Percentiles rank a stretch among this genome's conserved stretches.
These are phyloP conservation scores for Phacellophora camtschatica DNA, from an alignment of 30 jellyfish, hydroid and myxozoan species.

Conservation along the genomic window DNA sequence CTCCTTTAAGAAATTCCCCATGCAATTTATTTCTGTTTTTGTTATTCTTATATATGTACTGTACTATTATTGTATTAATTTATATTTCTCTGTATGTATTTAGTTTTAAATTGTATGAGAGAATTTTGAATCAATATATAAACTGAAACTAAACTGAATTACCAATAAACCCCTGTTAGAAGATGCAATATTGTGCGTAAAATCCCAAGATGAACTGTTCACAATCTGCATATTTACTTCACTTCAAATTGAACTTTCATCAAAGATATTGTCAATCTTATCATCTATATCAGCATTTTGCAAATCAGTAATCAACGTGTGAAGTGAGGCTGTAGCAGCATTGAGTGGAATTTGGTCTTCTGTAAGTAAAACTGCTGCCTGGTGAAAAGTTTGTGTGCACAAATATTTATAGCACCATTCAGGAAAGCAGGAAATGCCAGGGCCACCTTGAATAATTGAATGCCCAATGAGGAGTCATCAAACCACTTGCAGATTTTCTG, in stretches of 20 bases:
- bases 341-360: background rate
- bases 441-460: background rate
- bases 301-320: background rate
- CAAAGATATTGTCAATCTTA: background rate
- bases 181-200: background rate
- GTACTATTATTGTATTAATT: no score
- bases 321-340: background rate
- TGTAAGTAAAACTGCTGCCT: background rate
- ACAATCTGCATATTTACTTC: background rate
- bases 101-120: no score
- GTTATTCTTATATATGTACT: no score
- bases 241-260: background rate
- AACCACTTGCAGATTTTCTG: background rate
- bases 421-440: background rate
- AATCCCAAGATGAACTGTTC: background rate
- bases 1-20: no score
- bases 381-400: background rate
- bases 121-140: no score
- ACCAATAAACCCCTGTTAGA: background rate
- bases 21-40: no score
- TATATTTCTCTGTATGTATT: no score
- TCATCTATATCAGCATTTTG: background rate
- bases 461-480: background rate
- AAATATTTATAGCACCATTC: background rate
- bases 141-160: no score